Conservation (phyloP, 2,797 vertebrate genomes). For the Cottoperca gobio region DNA sequence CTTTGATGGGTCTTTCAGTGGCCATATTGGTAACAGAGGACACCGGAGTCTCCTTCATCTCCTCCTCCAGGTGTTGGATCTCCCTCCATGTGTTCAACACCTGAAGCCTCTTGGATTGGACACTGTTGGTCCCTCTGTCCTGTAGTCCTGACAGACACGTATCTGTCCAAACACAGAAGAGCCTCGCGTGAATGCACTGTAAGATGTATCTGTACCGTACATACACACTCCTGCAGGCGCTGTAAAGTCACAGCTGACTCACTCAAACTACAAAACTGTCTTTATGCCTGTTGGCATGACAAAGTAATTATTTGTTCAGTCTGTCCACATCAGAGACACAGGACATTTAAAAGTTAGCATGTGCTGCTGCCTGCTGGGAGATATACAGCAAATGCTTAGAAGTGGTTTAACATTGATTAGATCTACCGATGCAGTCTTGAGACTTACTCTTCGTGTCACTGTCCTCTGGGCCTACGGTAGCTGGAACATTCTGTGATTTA, state of each 20-base stretch:
- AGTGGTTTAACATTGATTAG: constrained; percentile 32
- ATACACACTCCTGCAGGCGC: constrained; percentile 20
- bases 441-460: constrained; percentile 47
- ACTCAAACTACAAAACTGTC: constrained; percentile 24
- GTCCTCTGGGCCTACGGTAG: constrained; percentile 23
- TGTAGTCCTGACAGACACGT: not conserved
- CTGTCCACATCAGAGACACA: constrained; percentile 18
- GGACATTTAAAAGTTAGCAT: constrained; percentile 37
- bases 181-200: constrained; percentile 12
- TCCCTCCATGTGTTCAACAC: constrained; percentile 76
- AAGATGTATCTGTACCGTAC: constrained; percentile 16
- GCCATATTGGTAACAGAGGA: constrained; percentile 47
- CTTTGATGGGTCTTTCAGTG: constrained; percentile 66
- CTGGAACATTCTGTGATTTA: constrained; percentile 64
- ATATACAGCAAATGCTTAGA: constrained; percentile 15
- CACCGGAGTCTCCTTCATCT: constrained; percentile 77
- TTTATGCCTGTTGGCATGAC: constrained; percentile 37
- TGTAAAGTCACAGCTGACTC: constrained; percentile 35
- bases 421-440: constrained; percentile 28
- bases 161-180: constrained; percentile 47
- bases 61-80: constrained; percentile 75
- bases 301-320: constrained; percentile 48
- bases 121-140: constrained; percentile 25
- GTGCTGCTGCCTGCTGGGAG: constrained; percentile 23
- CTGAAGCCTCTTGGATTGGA: constrained; percentile 77